A percentile compares a stretch with the other conserved stretches of the same genome.
Conservation (phyloP, 2,113 vertebrate species). For the Leptocoma aspasia region DNA sequence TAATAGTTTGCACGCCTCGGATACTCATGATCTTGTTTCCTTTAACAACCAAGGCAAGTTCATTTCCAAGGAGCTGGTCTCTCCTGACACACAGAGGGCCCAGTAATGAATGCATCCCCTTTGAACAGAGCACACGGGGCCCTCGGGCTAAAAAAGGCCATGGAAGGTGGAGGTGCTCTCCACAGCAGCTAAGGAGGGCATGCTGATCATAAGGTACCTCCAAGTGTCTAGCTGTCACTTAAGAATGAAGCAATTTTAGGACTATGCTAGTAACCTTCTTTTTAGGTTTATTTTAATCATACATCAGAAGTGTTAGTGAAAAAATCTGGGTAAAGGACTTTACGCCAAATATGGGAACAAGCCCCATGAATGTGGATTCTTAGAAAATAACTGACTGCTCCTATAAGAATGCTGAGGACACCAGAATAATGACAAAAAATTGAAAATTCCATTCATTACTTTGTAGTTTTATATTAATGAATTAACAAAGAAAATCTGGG, state of each 20-base stretch:
- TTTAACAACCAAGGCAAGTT: neutral
- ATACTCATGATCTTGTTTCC: neutral
- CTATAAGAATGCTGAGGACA: neutral
- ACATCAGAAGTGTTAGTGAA: neutral
- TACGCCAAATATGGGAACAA: rapidly evolving
- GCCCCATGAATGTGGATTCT: neutral
- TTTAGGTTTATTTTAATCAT: neutral
- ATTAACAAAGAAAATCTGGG: neutral
- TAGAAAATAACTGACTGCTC: neutral
- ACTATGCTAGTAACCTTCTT: neutral
- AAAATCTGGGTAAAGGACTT: neutral
- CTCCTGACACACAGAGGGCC: neutral
- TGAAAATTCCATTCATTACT: neutral
- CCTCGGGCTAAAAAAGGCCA: neutral
- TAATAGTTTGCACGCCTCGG: neutral
- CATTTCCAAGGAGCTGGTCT: neutral
- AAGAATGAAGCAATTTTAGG: neutral
- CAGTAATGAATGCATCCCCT: neutral
- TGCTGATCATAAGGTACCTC: neutral
- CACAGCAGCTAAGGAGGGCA: neutral
- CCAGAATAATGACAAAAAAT: neutral
- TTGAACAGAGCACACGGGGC: neutral
- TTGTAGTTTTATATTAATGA: neutral
- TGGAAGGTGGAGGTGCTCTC: neutral
- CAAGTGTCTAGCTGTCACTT: neutral